Conservation (phyloP, 2,113 vertebrate species). For the Vimba vimba region DNA sequence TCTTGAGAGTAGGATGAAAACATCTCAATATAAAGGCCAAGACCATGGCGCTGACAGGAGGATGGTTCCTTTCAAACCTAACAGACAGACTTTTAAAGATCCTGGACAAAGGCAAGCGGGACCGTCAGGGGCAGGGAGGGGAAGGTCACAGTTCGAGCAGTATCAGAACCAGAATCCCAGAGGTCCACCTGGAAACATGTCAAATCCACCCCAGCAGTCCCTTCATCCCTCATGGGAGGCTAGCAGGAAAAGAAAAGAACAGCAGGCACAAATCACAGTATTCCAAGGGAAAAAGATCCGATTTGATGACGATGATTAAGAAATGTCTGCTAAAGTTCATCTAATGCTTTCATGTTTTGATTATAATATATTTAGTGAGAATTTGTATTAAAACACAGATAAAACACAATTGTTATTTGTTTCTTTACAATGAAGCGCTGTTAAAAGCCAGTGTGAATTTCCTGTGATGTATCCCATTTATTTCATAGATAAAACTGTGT, state of each 20-base stretch:
- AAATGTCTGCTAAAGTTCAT: background rate
- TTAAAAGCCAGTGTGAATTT: background rate
- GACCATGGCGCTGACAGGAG: slow-evolving; percentile 26
- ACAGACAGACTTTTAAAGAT: slow-evolving; percentile 25
- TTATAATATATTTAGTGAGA: background rate
- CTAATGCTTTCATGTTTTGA: background rate
- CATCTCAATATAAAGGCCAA: slow-evolving; percentile 36
- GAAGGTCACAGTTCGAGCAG: slow-evolving; percentile 57
- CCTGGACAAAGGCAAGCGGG: background rate
- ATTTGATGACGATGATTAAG: slow-evolving; percentile 83
- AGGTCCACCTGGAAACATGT: slow-evolving; percentile 43
- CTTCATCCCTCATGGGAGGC: slow-evolving; percentile 99
- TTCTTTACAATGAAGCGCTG: background rate
- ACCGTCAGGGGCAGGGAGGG: slow-evolving; percentile 31
- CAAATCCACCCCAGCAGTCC: slow-evolving; percentile 64
- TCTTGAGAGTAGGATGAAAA: slow-evolving; percentile 10
- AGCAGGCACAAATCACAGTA: slow-evolving; percentile 85
- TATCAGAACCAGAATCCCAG: slow-evolving; percentile 55
- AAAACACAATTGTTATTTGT: background rate
- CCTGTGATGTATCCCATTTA: background rate
- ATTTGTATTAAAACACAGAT: slow-evolving; percentile 17
- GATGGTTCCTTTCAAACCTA: background rate
- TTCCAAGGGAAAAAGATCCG: slow-evolving; percentile 97
- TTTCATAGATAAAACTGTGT: background rate
- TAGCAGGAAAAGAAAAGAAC: slow-evolving; percentile 88